Conservation (phyloP, 2,113 vertebrate species). For the Gallinago jamesoni region DNA sequence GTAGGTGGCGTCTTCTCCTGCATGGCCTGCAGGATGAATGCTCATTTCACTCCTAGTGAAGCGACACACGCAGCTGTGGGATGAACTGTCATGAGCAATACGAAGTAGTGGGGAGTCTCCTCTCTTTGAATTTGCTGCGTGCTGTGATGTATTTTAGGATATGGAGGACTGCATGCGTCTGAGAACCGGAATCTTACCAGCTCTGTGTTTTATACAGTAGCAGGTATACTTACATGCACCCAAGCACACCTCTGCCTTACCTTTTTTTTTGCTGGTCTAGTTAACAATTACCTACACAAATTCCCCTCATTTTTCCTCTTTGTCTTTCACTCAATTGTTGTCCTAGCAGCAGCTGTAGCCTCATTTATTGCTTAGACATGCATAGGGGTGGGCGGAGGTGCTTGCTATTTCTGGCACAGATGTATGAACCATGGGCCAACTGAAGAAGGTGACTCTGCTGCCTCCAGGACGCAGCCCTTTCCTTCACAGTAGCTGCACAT, state of each 20-base stretch:
- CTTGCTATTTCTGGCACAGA: neutral
- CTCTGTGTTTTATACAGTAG: neutral
- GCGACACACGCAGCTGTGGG: neutral
- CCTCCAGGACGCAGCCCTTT: neutral
- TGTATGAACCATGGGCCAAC: neutral
- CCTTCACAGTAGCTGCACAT: neutral
- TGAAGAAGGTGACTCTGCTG: neutral
- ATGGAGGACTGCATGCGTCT: neutral
- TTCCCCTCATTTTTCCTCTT: neutral
- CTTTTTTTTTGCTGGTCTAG: neutral
- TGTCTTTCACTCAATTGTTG: neutral
- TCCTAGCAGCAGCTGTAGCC: neutral
- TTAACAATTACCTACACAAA: neutral
- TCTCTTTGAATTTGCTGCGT: neutral
- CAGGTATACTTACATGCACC: neutral
- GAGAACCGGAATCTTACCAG: neutral
- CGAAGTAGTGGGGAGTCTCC: neutral
- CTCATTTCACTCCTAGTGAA: neutral
- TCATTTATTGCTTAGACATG: neutral
- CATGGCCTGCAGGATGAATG: neutral
- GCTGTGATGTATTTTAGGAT: neutral
- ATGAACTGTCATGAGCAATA: neutral
- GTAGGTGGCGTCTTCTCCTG: neutral
- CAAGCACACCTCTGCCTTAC: neutral
- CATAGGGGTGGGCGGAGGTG: neutral